Percentiles rank a stretch among this genome's conserved stretches.
These are phyloP conservation scores for Spodoptera littoralis DNA, from an alignment of 2,888 invertebrate genomes.

Conservation along the genomic window DNA sequence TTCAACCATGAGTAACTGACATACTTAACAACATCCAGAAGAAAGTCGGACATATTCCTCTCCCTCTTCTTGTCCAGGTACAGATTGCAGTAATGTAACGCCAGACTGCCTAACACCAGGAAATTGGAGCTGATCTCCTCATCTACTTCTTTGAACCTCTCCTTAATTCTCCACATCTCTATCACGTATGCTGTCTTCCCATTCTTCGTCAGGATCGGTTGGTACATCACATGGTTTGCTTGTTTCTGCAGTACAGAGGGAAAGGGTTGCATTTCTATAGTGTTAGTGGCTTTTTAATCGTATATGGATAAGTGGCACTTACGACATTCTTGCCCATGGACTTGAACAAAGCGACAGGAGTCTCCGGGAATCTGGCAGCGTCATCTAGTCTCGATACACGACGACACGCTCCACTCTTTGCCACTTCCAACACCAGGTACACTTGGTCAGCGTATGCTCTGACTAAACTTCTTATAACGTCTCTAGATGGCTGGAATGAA, in stretches of 20 bases:
- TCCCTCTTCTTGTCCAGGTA: conserved; percentile 92
- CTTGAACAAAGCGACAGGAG: conserved; percentile 56
- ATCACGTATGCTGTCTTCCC: conserved; percentile 91
- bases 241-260: conserved; percentile 65
- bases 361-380: conserved; percentile 58
- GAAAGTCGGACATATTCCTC: conserved; percentile 92
- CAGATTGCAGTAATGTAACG: conserved; percentile 91
- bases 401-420: conserved; percentile 53
- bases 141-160: conserved; percentile 90
- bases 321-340: conserved; percentile 58
- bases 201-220: conserved; percentile 90
- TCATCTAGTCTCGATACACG: conserved; percentile 57
- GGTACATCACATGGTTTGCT: conserved; percentile 86
- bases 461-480: conserved; percentile 44
- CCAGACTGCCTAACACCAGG: conserved; percentile 91
- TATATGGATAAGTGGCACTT: conserved; percentile 11
- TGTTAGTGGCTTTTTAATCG: too few species aligned
- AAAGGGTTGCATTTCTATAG: neutral
- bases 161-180: conserved; percentile 90
- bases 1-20: conserved; percentile 58
- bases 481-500: conserved; percentile 42
- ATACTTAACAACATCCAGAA: conserved; percentile 94
- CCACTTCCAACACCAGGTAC: conserved; percentile 61
- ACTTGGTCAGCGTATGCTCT: conserved; percentile 57
- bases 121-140: conserved; percentile 91